Conservation (phyloP, 2,888 invertebrate genomes). For the Leistus spinibarbis region DNA sequence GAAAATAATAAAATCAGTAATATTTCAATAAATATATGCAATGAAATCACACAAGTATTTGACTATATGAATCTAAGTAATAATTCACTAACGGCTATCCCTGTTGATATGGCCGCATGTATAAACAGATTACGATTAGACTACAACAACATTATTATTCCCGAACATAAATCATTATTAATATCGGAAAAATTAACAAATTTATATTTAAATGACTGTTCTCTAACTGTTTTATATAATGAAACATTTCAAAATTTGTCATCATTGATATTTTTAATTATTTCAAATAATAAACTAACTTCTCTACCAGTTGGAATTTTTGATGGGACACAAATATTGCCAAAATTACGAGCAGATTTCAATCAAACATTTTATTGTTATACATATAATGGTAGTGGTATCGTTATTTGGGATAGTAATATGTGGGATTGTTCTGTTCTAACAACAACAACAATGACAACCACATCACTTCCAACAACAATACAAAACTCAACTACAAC, state of each 20-base stretch:
- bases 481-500: neutral
- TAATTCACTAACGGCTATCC: neutral
- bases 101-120: neutral
- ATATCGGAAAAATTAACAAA: neutral
- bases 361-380: too few species aligned
- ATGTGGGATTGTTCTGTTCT: neutral
- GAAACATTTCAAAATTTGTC: constrained; percentile 7
- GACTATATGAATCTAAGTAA: neutral
- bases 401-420: neutral
- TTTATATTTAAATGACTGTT: constrained; percentile 7
- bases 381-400: neutral
- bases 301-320: neutral
- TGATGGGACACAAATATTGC: neutral
- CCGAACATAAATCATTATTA: neutral
- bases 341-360: neutral
- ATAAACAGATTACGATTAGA: neutral
- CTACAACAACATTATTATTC: neutral
- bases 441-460: neutral
- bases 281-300: neutral
- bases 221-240: neutral
- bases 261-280: neutral
- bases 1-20: neutral
- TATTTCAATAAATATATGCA: constrained; percentile 1
- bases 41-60: neutral
- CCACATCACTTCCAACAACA: neutral